A percentile compares a stretch with the other conserved stretches of the same genome.
Evolutionary conservation across 2,797 vertebrate species (phyloP).

Genomic region (Schizopygopsis pylzovi): DNA sequence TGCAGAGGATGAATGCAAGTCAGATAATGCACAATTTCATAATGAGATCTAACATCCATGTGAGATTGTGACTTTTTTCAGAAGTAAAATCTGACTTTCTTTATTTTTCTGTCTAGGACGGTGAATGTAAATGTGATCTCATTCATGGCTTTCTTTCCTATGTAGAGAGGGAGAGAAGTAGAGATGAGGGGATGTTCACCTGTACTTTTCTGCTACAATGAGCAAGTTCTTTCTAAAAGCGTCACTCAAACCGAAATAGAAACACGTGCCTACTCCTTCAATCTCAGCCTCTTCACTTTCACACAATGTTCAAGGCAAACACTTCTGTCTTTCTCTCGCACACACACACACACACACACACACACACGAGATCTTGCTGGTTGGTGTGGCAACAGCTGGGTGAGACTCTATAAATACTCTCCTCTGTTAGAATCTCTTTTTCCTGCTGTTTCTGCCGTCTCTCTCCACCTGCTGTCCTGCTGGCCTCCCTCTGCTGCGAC

Average conservation of each 20-base stretch:
- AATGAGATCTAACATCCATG: background rate
- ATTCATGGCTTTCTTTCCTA: background rate
- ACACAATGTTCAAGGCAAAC: slow-evolving; percentile 36
- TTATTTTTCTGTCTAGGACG: background rate
- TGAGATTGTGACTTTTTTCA: background rate
- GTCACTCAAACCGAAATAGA: slow-evolving; percentile 30
- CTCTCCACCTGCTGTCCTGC: slow-evolving; percentile 6
- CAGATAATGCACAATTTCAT: background rate
- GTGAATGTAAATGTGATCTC: background rate
- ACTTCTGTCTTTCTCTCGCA: background rate
- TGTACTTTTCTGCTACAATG: background rate
- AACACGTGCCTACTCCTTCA: slow-evolving; percentile 12
- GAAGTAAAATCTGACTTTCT: background rate
- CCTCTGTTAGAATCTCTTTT: slow-evolving; percentile 50
- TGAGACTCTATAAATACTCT: slow-evolving; percentile 68
- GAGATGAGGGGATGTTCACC: background rate
- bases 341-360: slow-evolving; percentile 14
- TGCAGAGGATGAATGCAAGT: background rate
- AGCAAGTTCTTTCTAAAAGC: slow-evolving; percentile 30
- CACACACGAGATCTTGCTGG: slow-evolving; percentile 23
- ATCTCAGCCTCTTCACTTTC: slow-evolving; percentile 32
- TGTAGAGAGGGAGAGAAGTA: background rate
- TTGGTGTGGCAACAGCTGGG: slow-evolving; percentile 57
- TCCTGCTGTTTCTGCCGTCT: slow-evolving; percentile 32
- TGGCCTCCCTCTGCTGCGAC: background rate